Conservation (phyloP, 2,888 invertebrate species). For the Stenodera caucasica region DNA sequence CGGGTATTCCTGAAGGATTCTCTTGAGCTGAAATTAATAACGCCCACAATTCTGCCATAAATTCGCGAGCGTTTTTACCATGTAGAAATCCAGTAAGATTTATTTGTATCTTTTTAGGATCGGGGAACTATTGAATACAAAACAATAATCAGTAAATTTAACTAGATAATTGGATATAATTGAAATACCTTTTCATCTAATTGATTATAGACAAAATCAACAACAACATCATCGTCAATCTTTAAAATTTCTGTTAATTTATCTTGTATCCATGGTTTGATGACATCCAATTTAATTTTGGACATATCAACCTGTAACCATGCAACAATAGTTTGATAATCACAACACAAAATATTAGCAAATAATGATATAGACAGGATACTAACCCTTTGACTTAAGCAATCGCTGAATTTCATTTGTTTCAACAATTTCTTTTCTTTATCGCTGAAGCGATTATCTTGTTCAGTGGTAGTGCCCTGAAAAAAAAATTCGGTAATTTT, state of each 20-base stretch:
- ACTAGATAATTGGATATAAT: not conserved
- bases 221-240: constrained; percentile 98
- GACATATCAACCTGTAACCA: constrained; percentile 87
- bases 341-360: not conserved
- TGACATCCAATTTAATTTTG: constrained; percentile 95
- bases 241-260: constrained; percentile 95
- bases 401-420: constrained; percentile 97
- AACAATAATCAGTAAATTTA: constrained; percentile 6
- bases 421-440: constrained; percentile 99
- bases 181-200: constrained; percentile 84
- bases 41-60: constrained; percentile 98
- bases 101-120: constrained; percentile 99
- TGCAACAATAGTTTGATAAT: not conserved
- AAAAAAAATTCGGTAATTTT: constrained; percentile 26
- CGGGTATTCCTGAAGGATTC: constrained; percentile 93
- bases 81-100: constrained; percentile 99
- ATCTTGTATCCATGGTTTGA: constrained; percentile 99
- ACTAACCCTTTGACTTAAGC: constrained; percentile 84
- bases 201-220: constrained; percentile 98
- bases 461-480: constrained; percentile 97
- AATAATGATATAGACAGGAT: constrained; percentile 10
- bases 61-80: constrained; percentile 94
- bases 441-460: constrained; percentile 98
- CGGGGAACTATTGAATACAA: constrained; percentile 74
- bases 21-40: constrained; percentile 93